Evolutionary conservation across 2,888 invertebrate species (phyloP).

Genomic region (Cabera pusaria): DNA sequence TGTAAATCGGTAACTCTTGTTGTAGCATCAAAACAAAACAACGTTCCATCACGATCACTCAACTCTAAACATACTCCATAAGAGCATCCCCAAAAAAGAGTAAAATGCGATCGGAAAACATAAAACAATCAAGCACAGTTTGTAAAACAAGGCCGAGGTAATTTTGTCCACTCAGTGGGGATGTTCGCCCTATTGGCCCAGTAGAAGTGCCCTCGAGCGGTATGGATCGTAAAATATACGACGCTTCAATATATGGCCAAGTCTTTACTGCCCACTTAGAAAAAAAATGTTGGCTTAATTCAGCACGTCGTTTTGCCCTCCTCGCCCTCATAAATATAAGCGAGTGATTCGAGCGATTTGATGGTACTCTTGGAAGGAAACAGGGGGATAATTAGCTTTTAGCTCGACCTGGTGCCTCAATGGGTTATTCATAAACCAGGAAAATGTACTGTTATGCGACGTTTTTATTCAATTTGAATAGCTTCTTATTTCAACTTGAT

Average conservation of each 20-base stretch:
- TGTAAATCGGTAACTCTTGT: too few species aligned
- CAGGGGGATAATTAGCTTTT: slow-evolving; percentile 65
- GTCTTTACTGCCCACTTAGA: slow-evolving; percentile 77
- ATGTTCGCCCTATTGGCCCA: slow-evolving; percentile 54
- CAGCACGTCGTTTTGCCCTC: slow-evolving; percentile 66
- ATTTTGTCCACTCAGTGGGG: slow-evolving; percentile 70
- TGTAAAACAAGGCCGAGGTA: slow-evolving; percentile 66
- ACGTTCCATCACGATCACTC: too few species aligned
- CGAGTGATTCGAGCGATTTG: slow-evolving; percentile 69
- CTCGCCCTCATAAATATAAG: slow-evolving; percentile 62
- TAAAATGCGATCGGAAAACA: slow-evolving; percentile 22
- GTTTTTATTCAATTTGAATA: too few species aligned
- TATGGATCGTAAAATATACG: slow-evolving; percentile 79
- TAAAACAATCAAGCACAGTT: slow-evolving; percentile 22
- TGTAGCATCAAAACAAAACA: too few species aligned
- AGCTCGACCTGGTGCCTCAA: slow-evolving; percentile 37
- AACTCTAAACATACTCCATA: too few species aligned
- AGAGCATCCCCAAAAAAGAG: slow-evolving; percentile 10
- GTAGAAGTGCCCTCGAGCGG: slow-evolving; percentile 63
- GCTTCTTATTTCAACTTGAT: too few species aligned
- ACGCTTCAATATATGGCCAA: slow-evolving; percentile 72
- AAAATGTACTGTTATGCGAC: slow-evolving; percentile 9
- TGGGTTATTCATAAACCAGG: slow-evolving; percentile 26
- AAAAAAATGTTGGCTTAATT: slow-evolving; percentile 80
- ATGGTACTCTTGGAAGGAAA: slow-evolving; percentile 59